These are phyloP conservation scores for Amphiduros pacificus DNA, from an alignment of 2,888 invertebrate genomes.

Conservation along the genomic window DNA sequence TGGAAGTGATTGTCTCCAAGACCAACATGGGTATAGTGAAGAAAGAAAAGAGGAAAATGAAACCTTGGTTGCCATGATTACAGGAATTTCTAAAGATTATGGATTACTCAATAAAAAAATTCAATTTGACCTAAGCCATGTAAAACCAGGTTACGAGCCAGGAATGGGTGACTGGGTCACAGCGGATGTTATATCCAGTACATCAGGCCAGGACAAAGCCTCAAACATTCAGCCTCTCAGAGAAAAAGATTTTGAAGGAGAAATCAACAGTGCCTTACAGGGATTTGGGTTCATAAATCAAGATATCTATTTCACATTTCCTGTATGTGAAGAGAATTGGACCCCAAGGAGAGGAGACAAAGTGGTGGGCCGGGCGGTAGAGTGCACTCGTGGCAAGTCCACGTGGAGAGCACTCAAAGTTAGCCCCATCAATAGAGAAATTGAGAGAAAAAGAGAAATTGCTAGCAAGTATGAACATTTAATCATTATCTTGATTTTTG, in stretches of 20 bases:
- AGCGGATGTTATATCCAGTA: slow-evolving; percentile 15
- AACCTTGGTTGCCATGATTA: slow-evolving; percentile 11
- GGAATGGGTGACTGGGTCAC: slow-evolving; percentile 43
- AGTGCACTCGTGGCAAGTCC: slow-evolving; percentile 45
- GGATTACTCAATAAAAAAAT: slow-evolving; percentile 27
- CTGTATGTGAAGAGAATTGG: slow-evolving; percentile 35
- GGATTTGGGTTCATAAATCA: slow-evolving; percentile 51
- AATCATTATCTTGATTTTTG: too few species aligned
- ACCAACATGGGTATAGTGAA: neutral
- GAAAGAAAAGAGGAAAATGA: slow-evolving; percentile 21
- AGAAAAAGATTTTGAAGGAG: slow-evolving; percentile 34
- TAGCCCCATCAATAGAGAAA: too few species aligned
- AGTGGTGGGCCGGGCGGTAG: slow-evolving; percentile 42
- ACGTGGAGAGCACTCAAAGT: slow-evolving; percentile 43
- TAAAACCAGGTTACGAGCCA: slow-evolving; percentile 35
- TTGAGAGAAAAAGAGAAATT: too few species aligned
- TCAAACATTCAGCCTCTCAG: slow-evolving; percentile 16
- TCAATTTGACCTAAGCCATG: slow-evolving; percentile 29
- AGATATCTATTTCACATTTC: slow-evolving; percentile 40
- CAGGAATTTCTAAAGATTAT: neutral
- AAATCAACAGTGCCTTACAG: slow-evolving; percentile 35
- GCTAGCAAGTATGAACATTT: too few species aligned
- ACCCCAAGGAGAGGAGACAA: slow-evolving; percentile 41
- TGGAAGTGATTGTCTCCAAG: neutral
- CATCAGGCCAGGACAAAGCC: slow-evolving; percentile 4